Evolutionary conservation across 2,888 invertebrate species (phyloP).

Genomic region (Operophtera brumata): DNA sequence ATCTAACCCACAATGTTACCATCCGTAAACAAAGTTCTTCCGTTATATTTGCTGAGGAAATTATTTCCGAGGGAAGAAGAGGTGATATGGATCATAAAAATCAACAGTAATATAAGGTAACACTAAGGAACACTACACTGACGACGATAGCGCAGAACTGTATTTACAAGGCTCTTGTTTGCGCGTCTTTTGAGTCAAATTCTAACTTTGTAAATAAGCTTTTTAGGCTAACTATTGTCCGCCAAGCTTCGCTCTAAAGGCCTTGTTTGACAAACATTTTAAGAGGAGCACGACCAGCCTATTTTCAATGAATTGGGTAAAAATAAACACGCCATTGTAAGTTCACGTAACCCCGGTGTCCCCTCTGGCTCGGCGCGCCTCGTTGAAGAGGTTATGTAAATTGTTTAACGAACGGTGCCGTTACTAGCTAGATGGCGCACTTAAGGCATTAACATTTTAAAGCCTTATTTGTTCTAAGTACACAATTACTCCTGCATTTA

Average conservation of each 20-base stretch:
- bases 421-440: conserved; percentile 62
- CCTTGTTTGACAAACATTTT: conserved; percentile 34
- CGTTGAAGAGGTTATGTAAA: conserved; percentile 64
- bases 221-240: conserved; percentile 28
- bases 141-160: background rate
- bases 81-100: conserved; percentile 4
- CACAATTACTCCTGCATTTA: conserved; percentile 71
- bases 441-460: conserved; percentile 71
- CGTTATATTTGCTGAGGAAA: conserved; percentile 21
- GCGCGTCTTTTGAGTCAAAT: conserved; percentile 6
- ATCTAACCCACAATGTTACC: conserved; percentile 27
- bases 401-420: conserved; percentile 66
- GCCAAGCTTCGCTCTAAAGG: conserved; percentile 26
- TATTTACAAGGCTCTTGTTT: conserved; percentile 9
- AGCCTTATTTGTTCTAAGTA: conserved; percentile 68
- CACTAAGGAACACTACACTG: background rate
- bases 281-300: conserved; percentile 29
- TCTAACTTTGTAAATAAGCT: conserved; percentile 20
- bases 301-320: conserved; percentile 32
- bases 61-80: conserved; percentile 16
- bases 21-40: conserved; percentile 23
- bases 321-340: conserved; percentile 35
- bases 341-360: conserved; percentile 24
- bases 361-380: conserved; percentile 25
- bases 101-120: background rate